phyloP scores from a whole-genome alignment of 2,113 vertebrate species.

The Halcyon senegalensis region DNA sequence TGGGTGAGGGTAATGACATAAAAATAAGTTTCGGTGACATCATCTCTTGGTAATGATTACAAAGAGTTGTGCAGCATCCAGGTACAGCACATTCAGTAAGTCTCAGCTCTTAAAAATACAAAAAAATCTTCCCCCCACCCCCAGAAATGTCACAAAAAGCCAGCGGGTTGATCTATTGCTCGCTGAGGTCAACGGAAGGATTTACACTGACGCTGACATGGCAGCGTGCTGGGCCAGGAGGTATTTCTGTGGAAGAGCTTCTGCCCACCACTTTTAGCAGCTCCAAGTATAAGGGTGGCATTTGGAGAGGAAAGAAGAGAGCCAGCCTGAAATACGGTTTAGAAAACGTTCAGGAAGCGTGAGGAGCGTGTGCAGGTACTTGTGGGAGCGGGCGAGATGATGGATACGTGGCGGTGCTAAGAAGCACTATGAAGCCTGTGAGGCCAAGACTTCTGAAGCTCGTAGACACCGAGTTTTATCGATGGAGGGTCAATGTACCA shows the following conservation, averaged over 20 bases:
- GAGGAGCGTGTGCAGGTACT: not conserved
- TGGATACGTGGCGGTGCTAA: fast-evolving
- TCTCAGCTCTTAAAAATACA: not conserved
- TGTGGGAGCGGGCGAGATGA: fast-evolving
- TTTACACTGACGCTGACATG: not conserved
- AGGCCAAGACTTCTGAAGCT: not conserved
- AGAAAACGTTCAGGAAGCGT: not conserved
- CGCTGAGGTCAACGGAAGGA: not conserved
- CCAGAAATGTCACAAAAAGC: not conserved
- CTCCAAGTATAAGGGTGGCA: not conserved
- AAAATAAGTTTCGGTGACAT: conserved; percentile 73
- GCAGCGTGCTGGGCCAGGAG: not conserved
- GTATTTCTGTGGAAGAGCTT: not conserved
- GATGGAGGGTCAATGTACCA: fast-evolving
- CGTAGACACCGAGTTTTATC: not conserved
- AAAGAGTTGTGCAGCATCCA: not conserved
- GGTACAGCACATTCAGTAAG: not conserved
- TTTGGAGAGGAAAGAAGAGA: not conserved
- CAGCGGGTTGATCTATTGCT: not conserved
- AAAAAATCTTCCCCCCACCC: not conserved
- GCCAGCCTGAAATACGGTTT: not conserved
- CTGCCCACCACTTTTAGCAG: not conserved
- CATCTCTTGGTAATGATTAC: conserved; percentile 9
- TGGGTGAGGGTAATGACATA: conserved; percentile 67
- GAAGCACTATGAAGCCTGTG: not conserved